These are phyloP conservation scores for Eristalinus sepulchralis DNA, from an alignment of 2,888 invertebrate species.

Conservation along the genomic window DNA sequence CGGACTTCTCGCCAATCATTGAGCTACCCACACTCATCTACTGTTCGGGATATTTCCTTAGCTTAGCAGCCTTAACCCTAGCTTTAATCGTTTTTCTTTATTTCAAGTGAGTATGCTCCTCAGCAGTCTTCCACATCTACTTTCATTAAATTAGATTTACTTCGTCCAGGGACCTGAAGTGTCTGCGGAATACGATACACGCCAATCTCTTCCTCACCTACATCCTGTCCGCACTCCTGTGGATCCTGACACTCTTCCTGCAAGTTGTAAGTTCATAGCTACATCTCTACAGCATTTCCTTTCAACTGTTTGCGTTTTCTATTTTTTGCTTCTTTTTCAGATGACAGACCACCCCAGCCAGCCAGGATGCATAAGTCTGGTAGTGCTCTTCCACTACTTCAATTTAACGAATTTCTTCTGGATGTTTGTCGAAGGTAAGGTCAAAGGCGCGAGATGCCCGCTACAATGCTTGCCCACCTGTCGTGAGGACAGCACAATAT, in stretches of 20 bases:
- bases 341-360: slow-evolving; percentile 82
- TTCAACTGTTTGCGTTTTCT: not conserved
- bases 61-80: slow-evolving; percentile 89
- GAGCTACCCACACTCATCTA: slow-evolving; percentile 88
- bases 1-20: slow-evolving; percentile 81
- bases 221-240: slow-evolving; percentile 92
- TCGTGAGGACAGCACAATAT: not conserved
- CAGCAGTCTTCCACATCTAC: not conserved
- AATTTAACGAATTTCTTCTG: slow-evolving; percentile 97
- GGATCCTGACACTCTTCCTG: slow-evolving; percentile 91
- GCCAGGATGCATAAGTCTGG: slow-evolving; percentile 85
- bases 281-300: not conserved
- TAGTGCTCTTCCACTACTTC: slow-evolving; percentile 93
- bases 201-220: slow-evolving; percentile 97
- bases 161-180: slow-evolving; percentile 89
- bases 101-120: slow-evolving; percentile 88
- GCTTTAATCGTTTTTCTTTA: slow-evolving; percentile 93
- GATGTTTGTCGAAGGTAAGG: slow-evolving; percentile 97
- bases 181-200: slow-evolving; percentile 95
- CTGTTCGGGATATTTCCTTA: slow-evolving; percentile 91
- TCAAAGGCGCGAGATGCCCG: not conserved
- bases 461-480: not conserved
- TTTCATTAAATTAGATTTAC: not conserved
- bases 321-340: slow-evolving; percentile 79
- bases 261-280: slow-evolving; percentile 83